Percentiles rank a stretch among this genome's conserved stretches.
Evolutionary conservation across 1,140 invertebrate species (phyloP).

Genomic region (Probaryconus sp.): DNA sequence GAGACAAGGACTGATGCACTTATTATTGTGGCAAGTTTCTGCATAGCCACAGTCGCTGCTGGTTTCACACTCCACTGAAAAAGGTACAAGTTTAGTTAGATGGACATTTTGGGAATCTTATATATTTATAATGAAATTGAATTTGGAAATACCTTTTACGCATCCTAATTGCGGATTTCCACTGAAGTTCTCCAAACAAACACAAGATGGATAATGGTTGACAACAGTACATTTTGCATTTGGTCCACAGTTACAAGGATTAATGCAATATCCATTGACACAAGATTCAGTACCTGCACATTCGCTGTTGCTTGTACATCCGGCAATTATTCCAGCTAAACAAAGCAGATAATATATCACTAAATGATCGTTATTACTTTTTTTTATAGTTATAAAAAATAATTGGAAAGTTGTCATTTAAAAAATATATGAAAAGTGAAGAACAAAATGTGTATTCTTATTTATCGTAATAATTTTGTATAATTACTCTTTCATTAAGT

Average conservation of each 20-base stretch:
- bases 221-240: constrained; percentile 88
- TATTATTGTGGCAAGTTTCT: constrained; percentile 89
- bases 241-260: constrained; percentile 90
- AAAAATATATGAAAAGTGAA: constrained; percentile 4
- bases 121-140: background rate
- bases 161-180: constrained; percentile 91
- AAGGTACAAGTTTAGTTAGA: too few species aligned
- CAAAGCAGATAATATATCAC: constrained; percentile 33
- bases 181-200: constrained; percentile 86
- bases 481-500: too few species aligned
- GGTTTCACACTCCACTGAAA: constrained; percentile 86
- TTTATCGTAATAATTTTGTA: constrained; percentile 7
- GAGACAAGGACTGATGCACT: constrained; percentile 88
- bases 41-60: constrained; percentile 87
- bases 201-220: constrained; percentile 90
- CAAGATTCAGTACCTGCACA: constrained; percentile 89
- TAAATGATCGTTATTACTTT: background rate
- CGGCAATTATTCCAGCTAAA: constrained; percentile 79
- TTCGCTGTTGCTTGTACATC: constrained; percentile 87
- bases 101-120: too few species aligned
- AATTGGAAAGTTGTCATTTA: background rate
- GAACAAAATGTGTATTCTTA: background rate
- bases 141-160: constrained; percentile 81
- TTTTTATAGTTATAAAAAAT: constrained; percentile 5
- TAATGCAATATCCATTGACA: constrained; percentile 86